Percentiles rank a stretch among this genome's conserved stretches.
Conservation (phyloP, 1,140 invertebrate genomes). For the Theocolax elegans region DNA sequence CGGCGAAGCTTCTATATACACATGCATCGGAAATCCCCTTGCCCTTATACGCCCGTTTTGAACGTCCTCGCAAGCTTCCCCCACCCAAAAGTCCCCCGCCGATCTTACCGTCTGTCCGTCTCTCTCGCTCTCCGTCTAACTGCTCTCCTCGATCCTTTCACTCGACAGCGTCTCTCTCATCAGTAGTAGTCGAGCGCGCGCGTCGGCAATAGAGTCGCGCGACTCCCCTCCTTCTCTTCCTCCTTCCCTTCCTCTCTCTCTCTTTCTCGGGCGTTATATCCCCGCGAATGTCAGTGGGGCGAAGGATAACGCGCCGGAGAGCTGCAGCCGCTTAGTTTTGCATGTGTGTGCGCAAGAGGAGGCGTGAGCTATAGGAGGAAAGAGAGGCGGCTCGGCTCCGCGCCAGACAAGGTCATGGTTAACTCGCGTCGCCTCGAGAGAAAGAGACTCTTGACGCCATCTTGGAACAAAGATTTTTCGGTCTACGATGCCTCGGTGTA, state of each 20-base stretch:
- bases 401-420: slow-evolving; percentile 62
- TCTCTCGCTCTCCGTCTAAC: no score
- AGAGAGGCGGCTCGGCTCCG: slow-evolving; percentile 47
- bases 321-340: slow-evolving; percentile 10
- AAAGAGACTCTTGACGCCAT: no score
- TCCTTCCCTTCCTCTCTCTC: slow-evolving; percentile 9
- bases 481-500: no score
- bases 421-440: slow-evolving; percentile 26
- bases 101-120: neutral
- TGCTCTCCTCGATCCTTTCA: no score
- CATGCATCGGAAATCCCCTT: slow-evolving; percentile 1
- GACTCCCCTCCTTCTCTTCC: slow-evolving; percentile 25
- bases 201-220: no score
- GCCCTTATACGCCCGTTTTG: slow-evolving; percentile 16
- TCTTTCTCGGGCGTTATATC: neutral
- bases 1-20: neutral
- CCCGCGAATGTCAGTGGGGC: slow-evolving; percentile 22
- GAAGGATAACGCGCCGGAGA: slow-evolving; percentile 9
- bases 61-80: slow-evolving; percentile 14
- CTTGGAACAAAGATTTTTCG: no score
- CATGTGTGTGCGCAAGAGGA: slow-evolving; percentile 2
- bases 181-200: no score
- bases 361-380: slow-evolving; percentile 16
- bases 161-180: slow-evolving; percentile 6
- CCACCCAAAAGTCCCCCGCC: no score